Conservation (phyloP, 1,140 invertebrate species). For the Hyposmocoma kahamanoa region DNA sequence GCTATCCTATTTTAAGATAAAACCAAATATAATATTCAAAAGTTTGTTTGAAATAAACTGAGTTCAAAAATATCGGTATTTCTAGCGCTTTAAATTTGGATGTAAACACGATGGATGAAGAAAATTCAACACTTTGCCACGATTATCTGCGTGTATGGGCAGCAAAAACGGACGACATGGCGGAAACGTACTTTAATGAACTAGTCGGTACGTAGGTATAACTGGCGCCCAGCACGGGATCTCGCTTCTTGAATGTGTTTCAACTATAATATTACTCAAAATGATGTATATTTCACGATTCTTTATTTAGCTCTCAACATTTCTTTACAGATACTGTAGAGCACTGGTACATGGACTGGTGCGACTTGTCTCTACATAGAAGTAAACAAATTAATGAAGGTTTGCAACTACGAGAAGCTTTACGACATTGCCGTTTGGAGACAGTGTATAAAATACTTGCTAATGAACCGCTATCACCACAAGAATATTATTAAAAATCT, state of each 20-base stretch:
- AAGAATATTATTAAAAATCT: constrained; percentile 3
- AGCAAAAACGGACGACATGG: constrained; percentile 9
- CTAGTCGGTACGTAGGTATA: constrained; percentile 33
- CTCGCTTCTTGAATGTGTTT: no score
- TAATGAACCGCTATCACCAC: constrained; percentile 5
- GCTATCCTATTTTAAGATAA: not conserved
- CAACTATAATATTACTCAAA: no score
- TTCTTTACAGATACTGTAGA: constrained; percentile 34
- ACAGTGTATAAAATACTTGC: constrained; percentile 21
- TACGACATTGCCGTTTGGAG: constrained; percentile 25
- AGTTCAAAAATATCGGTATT: constrained; percentile 4
- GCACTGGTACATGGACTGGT: constrained; percentile 51
- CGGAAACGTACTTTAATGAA: constrained; percentile 26
- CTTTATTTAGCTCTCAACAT: no score
- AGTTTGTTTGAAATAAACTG: not conserved
- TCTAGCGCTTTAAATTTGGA: constrained; percentile 51
- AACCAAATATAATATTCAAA: not conserved
- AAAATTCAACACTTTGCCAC: constrained; percentile 35
- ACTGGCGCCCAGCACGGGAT: no score
- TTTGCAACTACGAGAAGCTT: constrained; percentile 24
- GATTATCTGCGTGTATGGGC: constrained; percentile 38
- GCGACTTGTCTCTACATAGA: constrained; percentile 26
- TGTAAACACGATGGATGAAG: constrained; percentile 25
- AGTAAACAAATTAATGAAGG: constrained; percentile 24
- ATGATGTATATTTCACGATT: constrained; percentile 1